These are phyloP conservation scores for Archips crataeganus DNA, from an alignment of 2,888 invertebrate species.

Conservation along the genomic window DNA sequence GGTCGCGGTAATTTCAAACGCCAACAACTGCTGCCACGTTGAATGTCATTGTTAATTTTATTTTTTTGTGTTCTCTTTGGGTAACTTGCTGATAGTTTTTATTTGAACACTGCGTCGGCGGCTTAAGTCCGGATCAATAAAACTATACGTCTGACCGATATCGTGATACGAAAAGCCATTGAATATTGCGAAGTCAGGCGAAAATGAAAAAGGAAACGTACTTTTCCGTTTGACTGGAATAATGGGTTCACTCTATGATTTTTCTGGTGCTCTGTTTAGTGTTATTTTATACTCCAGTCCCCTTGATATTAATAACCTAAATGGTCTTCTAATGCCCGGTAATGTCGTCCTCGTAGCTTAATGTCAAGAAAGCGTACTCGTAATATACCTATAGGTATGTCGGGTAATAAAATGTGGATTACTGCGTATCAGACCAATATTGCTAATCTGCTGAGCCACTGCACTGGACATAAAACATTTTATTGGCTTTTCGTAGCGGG, in stretches of 20 bases:
- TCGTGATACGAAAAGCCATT: conserved; percentile 26
- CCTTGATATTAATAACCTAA: conserved; percentile 48
- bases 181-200: conserved; percentile 46
- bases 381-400: conserved; percentile 17
- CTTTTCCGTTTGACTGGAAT: conserved; percentile 50
- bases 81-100: conserved; percentile 6
- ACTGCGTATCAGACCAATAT: conserved; percentile 52
- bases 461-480: conserved; percentile 65
- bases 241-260: conserved; percentile 41
- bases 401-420: conserved; percentile 42
- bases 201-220: conserved; percentile 53
- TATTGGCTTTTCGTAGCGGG: conserved; percentile 64
- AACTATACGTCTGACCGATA: conserved; percentile 18
- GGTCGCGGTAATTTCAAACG: conserved; percentile 27
- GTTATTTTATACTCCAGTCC: conserved; percentile 50
- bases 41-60: conserved; percentile 11
- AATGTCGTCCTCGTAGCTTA: conserved; percentile 33
- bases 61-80: conserved; percentile 9
- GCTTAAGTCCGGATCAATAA: conserved; percentile 11
- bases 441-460: conserved; percentile 57
- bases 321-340: conserved; percentile 45
- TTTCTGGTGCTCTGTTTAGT: conserved; percentile 47
- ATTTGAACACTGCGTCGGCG: not conserved
- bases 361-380: conserved; percentile 24
- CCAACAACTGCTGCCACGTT: conserved; percentile 24